Evolutionary conservation across 2,888 invertebrate genomes (phyloP).

Genomic region (Neoscelio sp.): DNA sequence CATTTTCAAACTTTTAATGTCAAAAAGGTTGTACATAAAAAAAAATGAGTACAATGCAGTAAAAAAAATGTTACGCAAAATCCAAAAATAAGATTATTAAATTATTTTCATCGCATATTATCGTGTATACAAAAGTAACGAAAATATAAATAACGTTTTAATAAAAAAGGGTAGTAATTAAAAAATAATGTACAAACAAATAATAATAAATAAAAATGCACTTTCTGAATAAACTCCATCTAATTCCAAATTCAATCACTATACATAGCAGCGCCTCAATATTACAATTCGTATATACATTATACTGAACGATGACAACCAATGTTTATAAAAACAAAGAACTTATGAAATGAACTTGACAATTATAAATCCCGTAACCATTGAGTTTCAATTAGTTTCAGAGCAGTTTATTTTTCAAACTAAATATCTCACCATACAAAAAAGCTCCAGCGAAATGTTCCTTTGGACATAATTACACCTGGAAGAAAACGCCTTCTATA

Average conservation of each 20-base stretch:
- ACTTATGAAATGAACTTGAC: background rate
- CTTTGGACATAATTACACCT: constrained; percentile 2
- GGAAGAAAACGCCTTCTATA: constrained; percentile 29
- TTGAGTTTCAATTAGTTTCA: background rate
- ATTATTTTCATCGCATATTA: too few relatives aligned
- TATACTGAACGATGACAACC: background rate
- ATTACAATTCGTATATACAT: constrained; percentile 46
- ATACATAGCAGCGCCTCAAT: constrained; percentile 37
- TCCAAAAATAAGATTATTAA: too few relatives aligned
- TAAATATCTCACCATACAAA: constrained; percentile 8
- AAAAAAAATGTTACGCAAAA: too few relatives aligned
- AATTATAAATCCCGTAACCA: too few relatives aligned
- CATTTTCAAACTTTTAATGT: too few relatives aligned
- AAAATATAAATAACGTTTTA: too few relatives aligned
- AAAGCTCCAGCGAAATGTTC: background rate
- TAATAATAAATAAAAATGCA: background rate
- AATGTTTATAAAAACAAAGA: background rate
- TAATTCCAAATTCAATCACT: constrained; percentile 47
- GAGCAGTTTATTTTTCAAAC: too few relatives aligned
- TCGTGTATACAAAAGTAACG: too few relatives aligned
- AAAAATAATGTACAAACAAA: background rate
- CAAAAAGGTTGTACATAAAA: too few relatives aligned
- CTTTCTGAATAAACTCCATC: constrained; percentile 32
- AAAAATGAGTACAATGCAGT: too few relatives aligned
- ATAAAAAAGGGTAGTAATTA: too few relatives aligned